Base-by-base conservation (phyloP, 2,797 vertebrate genomes). In the Hyperoplus lanceolatus region DNA sequence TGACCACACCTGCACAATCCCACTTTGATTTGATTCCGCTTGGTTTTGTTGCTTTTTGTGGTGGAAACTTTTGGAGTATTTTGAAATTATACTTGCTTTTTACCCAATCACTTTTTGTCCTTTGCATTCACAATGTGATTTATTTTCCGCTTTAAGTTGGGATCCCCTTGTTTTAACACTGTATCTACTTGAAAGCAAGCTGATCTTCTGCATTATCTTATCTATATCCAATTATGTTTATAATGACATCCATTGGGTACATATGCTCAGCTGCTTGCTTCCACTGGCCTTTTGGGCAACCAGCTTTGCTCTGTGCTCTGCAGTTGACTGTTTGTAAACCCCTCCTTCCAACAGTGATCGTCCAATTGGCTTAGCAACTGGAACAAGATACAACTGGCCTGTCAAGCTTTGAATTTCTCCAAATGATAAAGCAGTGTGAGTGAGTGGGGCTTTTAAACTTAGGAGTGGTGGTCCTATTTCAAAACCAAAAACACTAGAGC, bases 1-100 rank as follows among this genome's bases (percentile, higher is more conserved):
- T 93, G 92, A 88, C 78, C 84, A 88, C 77, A 86, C 89, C 88
- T 85, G 87, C 87, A 50, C 78, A 71, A 74, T 62, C 54, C 64
- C 50, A 36, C 75, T 79, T 58, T 87, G 75, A 81, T 86, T 78
- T 87, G 14, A 79, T 75, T 79, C 74, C 4, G 43, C 87, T 86
- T 87, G 54, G 39, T 68, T 85, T 82, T 84, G 76, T 21, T 72
- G 60, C 53, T 77, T 29, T 29, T 29, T 70, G 4, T 67, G 65
- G 38, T 38, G 18, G 11, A 59, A 48, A 45, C 39, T 69, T 41
- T 69, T 3, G 1, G 9, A 12, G 49, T 48, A n/a, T 21, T 73
- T 63, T 42, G 11, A 16, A 45, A 21, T 69, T 58, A 63, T 50
- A 0, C n/a, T 66, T 61, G 12, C 15, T 68, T 81, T 83, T 55